Conservation (phyloP, 2,113 vertebrate species). For the Sterrhoptilus dennistouni region DNA sequence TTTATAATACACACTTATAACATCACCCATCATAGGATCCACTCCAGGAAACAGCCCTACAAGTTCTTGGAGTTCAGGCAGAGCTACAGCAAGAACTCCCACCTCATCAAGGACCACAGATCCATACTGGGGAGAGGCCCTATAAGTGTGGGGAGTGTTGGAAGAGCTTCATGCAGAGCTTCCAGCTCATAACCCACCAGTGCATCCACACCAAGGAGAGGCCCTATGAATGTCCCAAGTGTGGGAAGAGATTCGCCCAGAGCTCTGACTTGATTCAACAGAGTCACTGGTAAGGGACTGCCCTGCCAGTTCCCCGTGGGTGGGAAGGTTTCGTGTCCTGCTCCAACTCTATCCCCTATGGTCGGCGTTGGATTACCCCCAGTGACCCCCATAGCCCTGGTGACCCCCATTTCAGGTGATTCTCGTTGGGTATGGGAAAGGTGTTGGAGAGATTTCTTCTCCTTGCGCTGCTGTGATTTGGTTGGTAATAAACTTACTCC, state of each 20-base stretch:
- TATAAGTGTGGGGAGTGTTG: fast-evolving
- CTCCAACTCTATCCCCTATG: neutral
- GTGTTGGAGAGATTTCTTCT: neutral
- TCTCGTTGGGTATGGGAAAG: fast-evolving
- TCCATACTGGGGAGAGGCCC: neutral
- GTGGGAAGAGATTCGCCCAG: neutral
- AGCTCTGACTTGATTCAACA: neutral
- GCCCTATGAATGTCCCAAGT: neutral
- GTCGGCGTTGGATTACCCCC: fast-evolving
- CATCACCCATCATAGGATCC: neutral
- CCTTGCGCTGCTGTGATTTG: neutral
- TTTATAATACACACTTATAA: too few relatives aligned
- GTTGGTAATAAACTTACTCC: neutral
- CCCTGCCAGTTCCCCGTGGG: neutral
- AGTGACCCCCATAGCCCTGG: neutral
- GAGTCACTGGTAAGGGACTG: too few relatives aligned
- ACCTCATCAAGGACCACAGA: neutral
- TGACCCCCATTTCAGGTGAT: fast-evolving
- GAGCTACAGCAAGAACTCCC: neutral
- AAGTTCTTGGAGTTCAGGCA: neutral
- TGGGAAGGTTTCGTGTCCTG: fast-evolving
- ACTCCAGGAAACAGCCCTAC: neutral
- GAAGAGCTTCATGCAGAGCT: neutral
- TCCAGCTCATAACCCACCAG: neutral
- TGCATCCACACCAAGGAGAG: neutral